Evolutionary conservation across 2,113 vertebrate genomes (phyloP), one percentile per base, ranked within the genome.

Genomic region (Romanogobio albipinnatus): DNA sequence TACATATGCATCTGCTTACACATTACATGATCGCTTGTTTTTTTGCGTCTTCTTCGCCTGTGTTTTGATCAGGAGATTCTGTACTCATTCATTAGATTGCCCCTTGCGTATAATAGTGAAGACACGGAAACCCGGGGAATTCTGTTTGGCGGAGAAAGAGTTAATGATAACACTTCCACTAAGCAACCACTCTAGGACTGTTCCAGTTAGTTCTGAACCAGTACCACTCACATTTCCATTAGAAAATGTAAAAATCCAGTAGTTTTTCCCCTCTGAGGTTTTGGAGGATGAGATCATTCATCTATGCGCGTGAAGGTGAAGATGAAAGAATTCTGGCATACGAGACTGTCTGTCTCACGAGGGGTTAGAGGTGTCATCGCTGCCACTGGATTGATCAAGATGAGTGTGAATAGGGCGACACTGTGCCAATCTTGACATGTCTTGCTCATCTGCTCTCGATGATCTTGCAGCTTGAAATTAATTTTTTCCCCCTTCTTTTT

Each of bases 401-500:
- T 0, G 62, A 39, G 51, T 85, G 87, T 86, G 89, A 82, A 82
- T 70, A 80, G 75, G 39, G 87, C 85, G 90, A 85, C 80, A 88
- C 85, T 85, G 85, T 90, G 86, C 87, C 62, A 82, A 53, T 87
- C 90, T 86, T 87, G 93, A 92, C 87, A 90, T 84, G 90, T 85
- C 85, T 88, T 90, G 89, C 90, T 92, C 90, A 90, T 93, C 91
- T 91, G 89, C 88, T 84, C 84, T 84, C 59, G 59, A 71, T 51
- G 9, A 83, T 88, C 73, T 74, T 85, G 90, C 86, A 83, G 92
- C 88, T 56, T 92, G 89, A 89, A 83, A 89, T 92, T 66, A 87
- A 86, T 82, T 81, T 84, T 84, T 86, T 90, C 70, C 36, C 86
- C 1, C 29, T 6, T 0, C 1, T 75, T 49, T 51, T 51, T 29